Base-by-base conservation (phyloP, 64 coral and sea anemone species). In the Orbicella faveolata region DNA sequence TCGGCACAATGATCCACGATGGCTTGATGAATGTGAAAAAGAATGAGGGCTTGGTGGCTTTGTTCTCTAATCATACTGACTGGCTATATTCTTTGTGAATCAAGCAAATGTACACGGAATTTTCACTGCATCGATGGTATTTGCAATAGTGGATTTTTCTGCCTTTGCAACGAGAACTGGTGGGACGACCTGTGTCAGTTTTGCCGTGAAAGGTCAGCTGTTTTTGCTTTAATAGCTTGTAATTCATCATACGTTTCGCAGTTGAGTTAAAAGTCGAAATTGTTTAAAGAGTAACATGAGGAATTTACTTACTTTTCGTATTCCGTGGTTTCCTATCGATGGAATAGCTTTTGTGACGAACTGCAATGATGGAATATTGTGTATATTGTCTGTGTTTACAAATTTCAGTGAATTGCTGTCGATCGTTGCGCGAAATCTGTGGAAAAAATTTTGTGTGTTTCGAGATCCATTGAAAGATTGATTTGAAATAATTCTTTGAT, bases 41-140 rank as follows among this genome's bases (percentile, higher is more conserved):
- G 79, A 63, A 81, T 81, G 79, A 81, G 18, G 63, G 30, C 34
- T 34, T 81, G 54, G 79, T 34, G 79, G 79, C 59, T 63, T 81
- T 81, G 79, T 81, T 63, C 18, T 81, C 55, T 59, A 11, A 81
- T 81, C 59, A 63, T 81, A 63, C 79, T 81, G 15, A 35, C 54
- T 9, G 23, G 11, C 12, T 63, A 20, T 34, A 63, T 63, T 34
- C 33, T 34, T 16, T 81, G 79, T 81, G 57, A 61, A 63, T 81
- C 30, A 63, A 63, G 57, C 23, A 81, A 59, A 36, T 81, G 79
- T 59, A 63, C 57, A 34, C 59, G 15, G 25, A 81, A 63, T 36
- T 1, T 26, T 62, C 57, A 36, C 79, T 63, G 59, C 23, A 81
- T 63, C 26, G 36, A 81, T 7, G 79, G 59, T 17, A 63, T 81